Base-by-base conservation (phyloP, 2,113 vertebrate genomes). In the Brachyistius frenatus region DNA sequence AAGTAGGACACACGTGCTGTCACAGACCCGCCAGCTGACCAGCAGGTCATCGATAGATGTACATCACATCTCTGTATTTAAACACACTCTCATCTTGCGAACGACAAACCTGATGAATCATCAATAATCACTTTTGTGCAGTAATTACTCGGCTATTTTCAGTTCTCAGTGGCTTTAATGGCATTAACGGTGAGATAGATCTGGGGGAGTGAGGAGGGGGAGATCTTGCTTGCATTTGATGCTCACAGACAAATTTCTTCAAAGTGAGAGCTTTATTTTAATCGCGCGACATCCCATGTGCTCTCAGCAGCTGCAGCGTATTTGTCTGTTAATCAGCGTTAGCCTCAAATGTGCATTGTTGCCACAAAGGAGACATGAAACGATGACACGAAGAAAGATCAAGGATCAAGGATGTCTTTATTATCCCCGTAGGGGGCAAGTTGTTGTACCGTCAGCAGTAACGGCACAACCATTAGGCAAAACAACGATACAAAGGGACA, bases 91-190 rank as follows among this genome's bases (percentile, higher is more conserved):
- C 23, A 61, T n/a, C 49, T 50, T 63, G 44, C 62, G 50, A 37
- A 74, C 60, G 68, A 66, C 49, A 8, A 60, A 49, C 66, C 54
- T 66, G 58, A 84, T 69, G 73, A 47, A n/a, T 83, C 77, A 71
- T 85, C 73, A 81, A 64, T 80, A 81, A 75, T 80, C 65, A 31
- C 23, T 74, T 66, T 32, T 30, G 71, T 61, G 67, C 13, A 7
- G 72, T 79, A 81, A 79, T 83, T 76, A 76, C 56, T 76, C 49
- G 62, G 44, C 15, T 47, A 11, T 78, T 71, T 68, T 35, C 41
- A 23, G 8, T 37, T 55, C 53, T 52, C 72, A 60, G 36, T 54
- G 23, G 32, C 16, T 73, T 78, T 62, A 74, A 56, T 33, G 55
- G 36, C 60, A 68, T 63, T 54, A 57, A 65, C 30, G 60, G 60